Evolutionary conservation across 1,140 invertebrate species (phyloP).

Genomic region (Steinernema feltiae): DNA sequence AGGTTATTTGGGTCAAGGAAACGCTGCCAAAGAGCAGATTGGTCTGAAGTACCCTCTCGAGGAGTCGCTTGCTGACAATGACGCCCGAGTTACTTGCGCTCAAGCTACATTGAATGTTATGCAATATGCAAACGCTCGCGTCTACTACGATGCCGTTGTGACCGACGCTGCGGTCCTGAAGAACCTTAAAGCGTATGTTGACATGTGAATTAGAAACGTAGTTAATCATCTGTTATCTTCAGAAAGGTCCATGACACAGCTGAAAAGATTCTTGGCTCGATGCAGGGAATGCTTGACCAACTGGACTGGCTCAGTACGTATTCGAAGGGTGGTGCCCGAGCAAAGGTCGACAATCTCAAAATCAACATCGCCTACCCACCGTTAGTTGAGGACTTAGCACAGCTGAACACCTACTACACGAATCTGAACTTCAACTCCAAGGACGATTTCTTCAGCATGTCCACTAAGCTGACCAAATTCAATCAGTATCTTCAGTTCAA

Average conservation of each 20-base stretch:
- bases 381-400: background rate
- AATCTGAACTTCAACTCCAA: background rate
- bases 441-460: conserved; percentile 27
- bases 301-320: conserved; percentile 32
- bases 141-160: conserved; percentile 30
- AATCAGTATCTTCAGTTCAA: conserved; percentile 30
- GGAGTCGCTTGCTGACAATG: background rate
- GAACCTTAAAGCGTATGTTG: background rate
- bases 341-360: conserved; percentile 8
- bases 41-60: background rate
- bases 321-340: conserved; percentile 24
- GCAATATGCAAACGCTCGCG: conserved; percentile 35
- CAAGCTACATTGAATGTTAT: conserved; percentile 27
- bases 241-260: conserved; percentile 19
- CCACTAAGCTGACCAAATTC: conserved; percentile 22
- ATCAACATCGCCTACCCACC: conserved; percentile 14
- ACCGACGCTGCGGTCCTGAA: background rate
- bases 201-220: background rate
- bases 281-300: conserved; percentile 39
- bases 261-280: conserved; percentile 26
- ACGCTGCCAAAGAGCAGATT: no score
- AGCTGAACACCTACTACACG: background rate
- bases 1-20: no score
- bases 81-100: conserved; percentile 5
- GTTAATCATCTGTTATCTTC: background rate